These are phyloP conservation scores for Capitella teleta DNA, from an alignment of 1,140 invertebrate species.

Conservation along the genomic window DNA sequence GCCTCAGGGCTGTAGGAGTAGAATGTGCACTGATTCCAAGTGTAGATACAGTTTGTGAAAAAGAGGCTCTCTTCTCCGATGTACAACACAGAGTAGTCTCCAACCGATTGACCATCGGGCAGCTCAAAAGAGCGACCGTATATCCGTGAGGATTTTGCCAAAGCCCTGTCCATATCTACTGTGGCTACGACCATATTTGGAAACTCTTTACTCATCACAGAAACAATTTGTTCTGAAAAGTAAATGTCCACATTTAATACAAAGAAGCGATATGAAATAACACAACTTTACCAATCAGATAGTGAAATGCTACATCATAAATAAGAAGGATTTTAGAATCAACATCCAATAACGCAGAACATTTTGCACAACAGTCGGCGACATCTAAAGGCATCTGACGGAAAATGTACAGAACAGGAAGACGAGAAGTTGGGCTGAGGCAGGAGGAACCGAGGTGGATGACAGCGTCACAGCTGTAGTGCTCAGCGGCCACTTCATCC, in stretches of 20 bases:
- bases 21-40: slow-evolving; percentile 38
- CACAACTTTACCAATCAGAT: no score
- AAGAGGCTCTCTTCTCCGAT: slow-evolving; percentile 46
- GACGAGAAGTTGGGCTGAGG: slow-evolving; percentile 55
- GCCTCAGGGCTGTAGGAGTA: slow-evolving; percentile 36
- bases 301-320: no score
- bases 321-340: no score
- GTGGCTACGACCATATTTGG: no score
- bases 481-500: slow-evolving; percentile 79
- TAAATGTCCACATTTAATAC: no score
- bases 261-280: no score
- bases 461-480: slow-evolving; percentile 67
- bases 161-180: no score
- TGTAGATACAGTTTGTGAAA: slow-evolving; percentile 47
- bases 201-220: no score
- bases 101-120: slow-evolving; percentile 18
- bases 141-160: no score
- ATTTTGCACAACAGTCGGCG: slow-evolving; percentile 20
- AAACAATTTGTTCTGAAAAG: no score
- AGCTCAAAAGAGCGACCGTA: slow-evolving; percentile 9
- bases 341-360: no score
- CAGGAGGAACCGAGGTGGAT: slow-evolving; percentile 87
- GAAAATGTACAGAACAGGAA: slow-evolving; percentile 51
- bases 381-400: slow-evolving; percentile 25
- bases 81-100: slow-evolving; percentile 47